Evolutionary conservation across 92 coral and sea anemone species (phyloP), one percentile per base, ranked within the genome.

Genomic region (Pocillopora grandis): DNA sequence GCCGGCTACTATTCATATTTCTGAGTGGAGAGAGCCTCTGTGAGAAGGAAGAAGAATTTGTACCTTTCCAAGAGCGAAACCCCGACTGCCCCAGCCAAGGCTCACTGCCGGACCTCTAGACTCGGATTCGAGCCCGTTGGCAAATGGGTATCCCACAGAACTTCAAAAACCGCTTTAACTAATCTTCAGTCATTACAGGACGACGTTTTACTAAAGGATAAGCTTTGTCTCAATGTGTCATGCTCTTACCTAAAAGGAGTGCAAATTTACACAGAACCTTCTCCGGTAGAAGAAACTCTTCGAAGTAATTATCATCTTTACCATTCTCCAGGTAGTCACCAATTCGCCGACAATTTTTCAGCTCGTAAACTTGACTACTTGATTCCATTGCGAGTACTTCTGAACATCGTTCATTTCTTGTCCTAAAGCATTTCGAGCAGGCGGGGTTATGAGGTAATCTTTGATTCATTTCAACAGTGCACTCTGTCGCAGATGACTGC

Each of bases 231-330:
- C 35, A 36, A 7, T 14, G 48, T 0, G 8, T 5, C 7, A 18
- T 12, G 6, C 3, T 65, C 98, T 84, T 80, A 97, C 99, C 99
- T 84, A 94, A 90, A 48, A 97, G 89, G 35, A 97, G 90, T 36
- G 96, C 95, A 83, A 94, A 91, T 67, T 90, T 83, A 66, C 93
- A 82, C 9, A 97, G 88, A 27, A 94, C 93, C 84, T 89, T 94
- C 12, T 88, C 90, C 55, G 99, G 95, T 20, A 97, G 86, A 60
- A 91, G 76, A 73, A 85, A 94, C 61, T 92, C 88, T 63, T 75
- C 80, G 55, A 74, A 90, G 82, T 87, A 90, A 2, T 84, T 84
- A 27, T 89, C 84, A 76, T 65, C 52, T 13, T 72, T 69, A n/a
- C 63, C 60, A 9, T 18, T 52, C 72, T 97, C 98, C 56, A 97